These are phyloP conservation scores for Aphyosemion australe DNA, from an alignment of 2,113 vertebrate species.

Conservation along the genomic window DNA sequence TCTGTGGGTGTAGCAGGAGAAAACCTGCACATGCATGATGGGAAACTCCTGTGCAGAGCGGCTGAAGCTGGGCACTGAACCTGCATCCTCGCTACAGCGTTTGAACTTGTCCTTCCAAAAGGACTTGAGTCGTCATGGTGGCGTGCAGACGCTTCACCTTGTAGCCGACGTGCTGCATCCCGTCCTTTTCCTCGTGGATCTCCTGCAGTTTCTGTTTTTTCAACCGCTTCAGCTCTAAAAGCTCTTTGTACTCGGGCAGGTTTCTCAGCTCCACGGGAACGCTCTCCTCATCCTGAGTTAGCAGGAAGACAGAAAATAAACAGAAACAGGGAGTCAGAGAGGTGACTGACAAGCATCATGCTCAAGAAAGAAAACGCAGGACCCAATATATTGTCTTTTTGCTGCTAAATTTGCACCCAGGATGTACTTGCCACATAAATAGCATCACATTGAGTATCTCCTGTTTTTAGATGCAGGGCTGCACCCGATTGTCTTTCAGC, in stretches of 20 bases:
- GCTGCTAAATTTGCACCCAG: too few species aligned
- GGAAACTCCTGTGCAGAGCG: too few species aligned
- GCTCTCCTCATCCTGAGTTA: constrained; percentile 89
- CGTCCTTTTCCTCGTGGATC: constrained; percentile 87
- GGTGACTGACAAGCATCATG: background rate
- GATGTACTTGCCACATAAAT: background rate
- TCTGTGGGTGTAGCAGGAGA: too few species aligned
- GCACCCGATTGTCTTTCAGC: constrained; percentile 9
- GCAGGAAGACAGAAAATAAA: background rate
- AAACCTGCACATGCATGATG: background rate
- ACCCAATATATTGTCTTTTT: too few species aligned
- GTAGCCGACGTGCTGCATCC: constrained; percentile 88
- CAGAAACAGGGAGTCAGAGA: background rate
- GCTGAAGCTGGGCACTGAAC: too few species aligned
- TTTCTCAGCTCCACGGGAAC: constrained; percentile 87
- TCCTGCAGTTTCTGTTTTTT: constrained; percentile 93
- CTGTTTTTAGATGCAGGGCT: background rate
- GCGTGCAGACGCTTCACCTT: constrained; percentile 80
- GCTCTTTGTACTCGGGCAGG: constrained; percentile 95
- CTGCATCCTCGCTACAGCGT: too few species aligned
- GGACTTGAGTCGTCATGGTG: background rate
- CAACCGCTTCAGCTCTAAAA: constrained; percentile 92
- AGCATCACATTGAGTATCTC: background rate
- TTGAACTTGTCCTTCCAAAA: background rate
- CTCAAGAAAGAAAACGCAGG: background rate